phyloP scores from a whole-genome alignment of 1,140 invertebrate genomes.

The Sinella curviseta region DNA sequence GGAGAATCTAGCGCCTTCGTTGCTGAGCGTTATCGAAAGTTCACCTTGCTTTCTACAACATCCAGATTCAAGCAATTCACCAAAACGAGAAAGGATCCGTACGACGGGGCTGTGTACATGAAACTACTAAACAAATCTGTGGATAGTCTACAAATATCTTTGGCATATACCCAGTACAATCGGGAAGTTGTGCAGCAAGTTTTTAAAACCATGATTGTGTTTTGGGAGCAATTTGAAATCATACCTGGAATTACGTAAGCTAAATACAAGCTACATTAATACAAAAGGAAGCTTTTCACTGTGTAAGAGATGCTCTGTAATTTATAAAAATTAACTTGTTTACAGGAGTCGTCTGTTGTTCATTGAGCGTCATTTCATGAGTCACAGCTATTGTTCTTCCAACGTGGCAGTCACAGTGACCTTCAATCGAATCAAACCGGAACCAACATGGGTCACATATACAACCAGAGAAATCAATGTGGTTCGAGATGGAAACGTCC shows the following conservation, averaged over 20 bases:
- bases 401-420: not conserved
- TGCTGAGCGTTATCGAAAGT: not conserved
- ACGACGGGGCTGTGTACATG: not conserved
- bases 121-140: not conserved
- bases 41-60: not conserved
- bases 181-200: not conserved
- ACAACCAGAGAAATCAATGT: not conserved
- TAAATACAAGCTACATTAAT: not conserved
- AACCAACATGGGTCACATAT: not conserved
- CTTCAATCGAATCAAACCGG: not conserved
- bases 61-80: not conserved
- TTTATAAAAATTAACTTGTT: too few relatives aligned
- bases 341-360: not conserved
- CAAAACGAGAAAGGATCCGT: not conserved
- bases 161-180: not conserved
- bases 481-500: not conserved
- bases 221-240: constrained; percentile 6
- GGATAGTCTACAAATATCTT: not conserved
- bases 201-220: constrained; percentile 2
- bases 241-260: not conserved
- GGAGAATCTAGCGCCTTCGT: not conserved
- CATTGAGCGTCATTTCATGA: not conserved
- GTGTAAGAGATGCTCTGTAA: too few relatives aligned
- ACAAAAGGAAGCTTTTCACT: too few relatives aligned
- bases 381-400: not conserved